Evolutionary conservation across 1,140 invertebrate species (phyloP).

Genomic region (Archegozetes longisetosus): DNA sequence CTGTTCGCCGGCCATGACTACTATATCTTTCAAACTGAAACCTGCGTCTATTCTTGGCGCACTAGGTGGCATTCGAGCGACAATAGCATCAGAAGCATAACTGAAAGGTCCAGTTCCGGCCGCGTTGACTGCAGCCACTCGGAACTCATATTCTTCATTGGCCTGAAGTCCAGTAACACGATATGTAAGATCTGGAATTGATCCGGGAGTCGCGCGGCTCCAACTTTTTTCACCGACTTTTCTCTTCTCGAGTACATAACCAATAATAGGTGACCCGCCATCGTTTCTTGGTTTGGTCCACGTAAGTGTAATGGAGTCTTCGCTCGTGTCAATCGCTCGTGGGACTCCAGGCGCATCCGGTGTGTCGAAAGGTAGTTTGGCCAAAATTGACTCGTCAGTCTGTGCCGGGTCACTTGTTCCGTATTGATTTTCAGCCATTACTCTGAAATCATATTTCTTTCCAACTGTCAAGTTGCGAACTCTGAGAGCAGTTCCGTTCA

Average conservation of each 20-base stretch:
- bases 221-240: conserved; percentile 61
- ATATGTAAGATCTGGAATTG: conserved; percentile 45
- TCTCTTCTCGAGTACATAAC: conserved; percentile 91
- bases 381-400: conserved; percentile 70
- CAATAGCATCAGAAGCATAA: conserved; percentile 72
- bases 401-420: conserved; percentile 79
- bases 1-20: conserved; percentile 83
- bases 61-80: conserved; percentile 35
- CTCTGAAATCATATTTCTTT: conserved; percentile 87
- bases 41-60: conserved; percentile 83
- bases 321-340: conserved; percentile 62
- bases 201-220: conserved; percentile 65
- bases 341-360: conserved; percentile 77
- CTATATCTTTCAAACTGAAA: conserved; percentile 79
- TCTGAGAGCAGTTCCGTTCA: conserved; percentile 66
- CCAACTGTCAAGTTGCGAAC: conserved; percentile 81
- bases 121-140: conserved; percentile 92
- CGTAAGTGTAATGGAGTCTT: conserved; percentile 79
- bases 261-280: conserved; percentile 84
- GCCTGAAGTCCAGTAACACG: conserved; percentile 79
- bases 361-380: conserved; percentile 87
- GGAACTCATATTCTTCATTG: conserved; percentile 88
- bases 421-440: conserved; percentile 93
- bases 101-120: conserved; percentile 92
- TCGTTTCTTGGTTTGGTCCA: conserved; percentile 91